Conservation (phyloP, 2,888 invertebrate genomes). For the Polyommatus iphigenia region DNA sequence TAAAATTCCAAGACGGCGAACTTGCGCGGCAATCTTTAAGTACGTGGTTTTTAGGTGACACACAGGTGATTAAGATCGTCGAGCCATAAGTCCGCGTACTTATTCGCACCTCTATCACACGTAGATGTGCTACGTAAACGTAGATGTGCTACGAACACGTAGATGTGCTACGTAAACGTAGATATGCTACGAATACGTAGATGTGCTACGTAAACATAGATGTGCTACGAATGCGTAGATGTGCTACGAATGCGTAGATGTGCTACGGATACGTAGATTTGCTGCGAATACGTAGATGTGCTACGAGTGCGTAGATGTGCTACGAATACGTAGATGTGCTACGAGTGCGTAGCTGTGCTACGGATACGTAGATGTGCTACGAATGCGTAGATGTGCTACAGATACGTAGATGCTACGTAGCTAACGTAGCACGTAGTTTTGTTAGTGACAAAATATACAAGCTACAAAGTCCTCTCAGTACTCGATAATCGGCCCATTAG, state of each 20-base stretch:
- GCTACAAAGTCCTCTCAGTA: too few relatives aligned
- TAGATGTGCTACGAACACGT: background rate
- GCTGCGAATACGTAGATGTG: background rate
- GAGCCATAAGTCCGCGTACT: too few relatives aligned
- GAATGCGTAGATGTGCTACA: background rate
- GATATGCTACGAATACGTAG: background rate
- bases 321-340: background rate
- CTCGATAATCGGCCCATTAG: background rate
- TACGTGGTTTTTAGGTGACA: too few relatives aligned
- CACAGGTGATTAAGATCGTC: too few relatives aligned
- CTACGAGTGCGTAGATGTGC: background rate
- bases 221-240: background rate
- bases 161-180: background rate
- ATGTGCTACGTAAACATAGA: background rate
- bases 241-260: background rate
- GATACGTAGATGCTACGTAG: too few relatives aligned
- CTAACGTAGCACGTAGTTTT: too few relatives aligned
- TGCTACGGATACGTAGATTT: background rate
- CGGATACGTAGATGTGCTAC: background rate
- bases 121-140: too few relatives aligned
- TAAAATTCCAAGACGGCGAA: too few relatives aligned
- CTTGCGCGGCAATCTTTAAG: too few relatives aligned
- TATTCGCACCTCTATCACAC: too few relatives aligned
- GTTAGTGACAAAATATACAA: too few relatives aligned
- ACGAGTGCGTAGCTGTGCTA: background rate